These are phyloP conservation scores for Acanthosepion lycidas DNA, from an alignment of 2,888 invertebrate species.

Conservation along the genomic window DNA sequence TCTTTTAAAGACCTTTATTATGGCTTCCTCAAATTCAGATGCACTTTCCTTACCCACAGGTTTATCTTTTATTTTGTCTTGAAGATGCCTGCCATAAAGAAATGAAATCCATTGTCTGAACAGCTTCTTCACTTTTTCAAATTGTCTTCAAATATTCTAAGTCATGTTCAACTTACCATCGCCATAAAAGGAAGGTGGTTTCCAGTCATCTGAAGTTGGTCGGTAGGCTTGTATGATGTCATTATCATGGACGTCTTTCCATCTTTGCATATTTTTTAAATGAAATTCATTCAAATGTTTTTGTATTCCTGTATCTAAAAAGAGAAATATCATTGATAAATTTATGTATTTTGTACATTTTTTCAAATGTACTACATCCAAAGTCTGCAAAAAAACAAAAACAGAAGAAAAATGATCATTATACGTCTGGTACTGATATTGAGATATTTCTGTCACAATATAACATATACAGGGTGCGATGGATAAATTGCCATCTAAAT, in stretches of 20 bases:
- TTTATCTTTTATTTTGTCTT: too few species aligned
- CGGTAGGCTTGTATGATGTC: slow-evolving; percentile 33
- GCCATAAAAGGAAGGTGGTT: background rate
- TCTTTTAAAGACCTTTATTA: too few species aligned
- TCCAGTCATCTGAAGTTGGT: slow-evolving; percentile 37
- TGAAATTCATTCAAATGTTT: background rate
- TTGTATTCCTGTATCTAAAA: background rate
- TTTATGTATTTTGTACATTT: background rate
- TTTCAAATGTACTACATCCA: background rate
- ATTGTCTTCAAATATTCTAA: background rate
- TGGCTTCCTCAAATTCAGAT: too few species aligned
- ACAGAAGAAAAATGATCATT: too few species aligned
- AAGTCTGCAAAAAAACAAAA: background rate
- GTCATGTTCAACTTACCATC: background rate
- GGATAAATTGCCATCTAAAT: too few species aligned
- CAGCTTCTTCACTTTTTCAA: too few species aligned
- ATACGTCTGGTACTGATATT: too few species aligned
- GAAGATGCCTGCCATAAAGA: too few species aligned
- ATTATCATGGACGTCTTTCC: background rate
- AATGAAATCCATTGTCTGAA: too few species aligned
- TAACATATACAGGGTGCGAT: too few species aligned
- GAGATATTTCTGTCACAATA: too few species aligned
- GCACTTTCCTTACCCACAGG: too few species aligned
- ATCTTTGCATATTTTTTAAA: background rate
- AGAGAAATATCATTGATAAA: background rate